phyloP scores from a whole-genome alignment of 2,888 invertebrate species.

The Listrodromus nycthemerus region DNA sequence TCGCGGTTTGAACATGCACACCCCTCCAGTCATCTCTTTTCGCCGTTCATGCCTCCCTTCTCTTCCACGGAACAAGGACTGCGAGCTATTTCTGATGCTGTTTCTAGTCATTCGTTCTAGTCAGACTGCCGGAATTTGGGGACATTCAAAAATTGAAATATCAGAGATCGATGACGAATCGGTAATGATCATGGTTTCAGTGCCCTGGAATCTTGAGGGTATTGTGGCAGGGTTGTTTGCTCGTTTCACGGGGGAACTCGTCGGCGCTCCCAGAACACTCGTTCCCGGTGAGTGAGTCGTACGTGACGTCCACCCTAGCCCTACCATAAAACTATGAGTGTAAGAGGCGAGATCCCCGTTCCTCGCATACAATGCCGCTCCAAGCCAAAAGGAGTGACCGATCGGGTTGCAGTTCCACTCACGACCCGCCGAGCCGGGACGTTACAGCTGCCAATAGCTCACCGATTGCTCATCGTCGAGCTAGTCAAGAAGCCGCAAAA shows the following conservation, averaged over 20 bases:
- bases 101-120: not conserved
- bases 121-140: not conserved
- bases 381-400: not conserved
- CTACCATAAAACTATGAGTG: not conserved
- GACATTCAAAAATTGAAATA: not conserved
- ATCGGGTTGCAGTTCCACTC: not conserved
- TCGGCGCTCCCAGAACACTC: not conserved
- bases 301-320: not conserved
- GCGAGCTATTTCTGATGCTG: not conserved
- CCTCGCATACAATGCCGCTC: not conserved
- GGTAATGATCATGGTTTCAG: not conserved
- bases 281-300: not conserved
- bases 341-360: not conserved
- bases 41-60: not conserved
- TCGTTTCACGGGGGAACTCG: not conserved
- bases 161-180: not conserved
- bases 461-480: conserved; percentile 8
- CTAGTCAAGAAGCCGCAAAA: conserved; percentile 39
- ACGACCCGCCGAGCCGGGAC: not conserved
- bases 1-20: conserved; percentile 79
- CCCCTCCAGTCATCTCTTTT: conserved; percentile 35
- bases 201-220: not conserved
- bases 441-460: conserved; percentile 22
- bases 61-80: not conserved
- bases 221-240: not conserved